Evolutionary conservation across 2,113 vertebrate species (phyloP).

Genomic region (Tyrannus savana): DNA sequence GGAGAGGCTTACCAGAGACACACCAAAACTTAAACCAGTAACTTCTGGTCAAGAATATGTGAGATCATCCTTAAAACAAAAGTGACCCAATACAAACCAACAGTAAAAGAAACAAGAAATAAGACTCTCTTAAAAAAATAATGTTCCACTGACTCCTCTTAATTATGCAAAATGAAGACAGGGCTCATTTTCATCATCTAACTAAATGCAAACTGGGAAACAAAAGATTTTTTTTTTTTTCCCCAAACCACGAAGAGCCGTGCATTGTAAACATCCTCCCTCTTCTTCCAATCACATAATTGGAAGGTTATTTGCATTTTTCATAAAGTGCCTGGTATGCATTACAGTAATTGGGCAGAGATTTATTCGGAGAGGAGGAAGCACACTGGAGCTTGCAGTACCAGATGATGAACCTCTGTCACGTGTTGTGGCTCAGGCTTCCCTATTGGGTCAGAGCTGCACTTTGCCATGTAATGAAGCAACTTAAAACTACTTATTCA

Average conservation of each 20-base stretch:
- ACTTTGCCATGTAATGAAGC: not conserved
- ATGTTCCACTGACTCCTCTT: not conserved
- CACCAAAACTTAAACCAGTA: not conserved
- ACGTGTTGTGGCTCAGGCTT: not conserved
- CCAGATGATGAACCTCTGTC: not conserved
- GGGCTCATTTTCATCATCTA: not conserved
- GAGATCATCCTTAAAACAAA: not conserved
- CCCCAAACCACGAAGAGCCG: not conserved
- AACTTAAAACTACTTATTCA: slow-evolving; percentile 22
- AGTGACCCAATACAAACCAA: not conserved
- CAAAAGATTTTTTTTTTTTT: not conserved
- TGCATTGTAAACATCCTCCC: not conserved
- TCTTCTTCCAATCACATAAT: not conserved
- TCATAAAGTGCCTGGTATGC: not conserved
- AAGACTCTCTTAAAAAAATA: not conserved
- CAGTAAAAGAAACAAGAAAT: not conserved
- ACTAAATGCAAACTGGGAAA: not conserved
- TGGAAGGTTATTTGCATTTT: slow-evolving; percentile 14
- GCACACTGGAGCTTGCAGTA: not conserved
- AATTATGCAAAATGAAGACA: not conserved
- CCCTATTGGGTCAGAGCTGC: not conserved
- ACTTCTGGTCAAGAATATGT: not conserved
- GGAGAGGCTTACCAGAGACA: not conserved
- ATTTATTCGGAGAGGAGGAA: not conserved
- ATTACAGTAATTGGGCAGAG: slow-evolving; percentile 12